These are phyloP conservation scores for Nephila pilipes DNA, from an alignment of 1,140 invertebrate genomes.

Conservation along the genomic window DNA sequence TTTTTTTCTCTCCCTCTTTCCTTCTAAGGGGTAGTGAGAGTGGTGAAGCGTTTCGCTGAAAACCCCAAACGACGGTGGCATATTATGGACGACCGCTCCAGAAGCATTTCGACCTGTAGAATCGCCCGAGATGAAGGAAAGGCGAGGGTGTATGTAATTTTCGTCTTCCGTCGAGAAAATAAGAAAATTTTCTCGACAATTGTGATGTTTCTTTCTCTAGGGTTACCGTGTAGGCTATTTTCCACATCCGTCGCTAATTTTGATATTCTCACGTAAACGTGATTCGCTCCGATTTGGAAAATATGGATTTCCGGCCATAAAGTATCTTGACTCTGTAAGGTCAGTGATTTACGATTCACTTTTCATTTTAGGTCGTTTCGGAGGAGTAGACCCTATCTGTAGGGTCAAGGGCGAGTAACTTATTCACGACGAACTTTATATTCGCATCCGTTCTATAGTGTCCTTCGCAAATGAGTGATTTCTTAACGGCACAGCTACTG, in stretches of 20 bases:
- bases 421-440: not conserved
- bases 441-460: no score
- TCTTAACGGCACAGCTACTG: no score
- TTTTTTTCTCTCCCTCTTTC: not conserved
- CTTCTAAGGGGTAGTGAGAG: not conserved
- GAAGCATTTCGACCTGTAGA: constrained; percentile 33
- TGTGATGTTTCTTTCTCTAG: constrained; percentile 42
- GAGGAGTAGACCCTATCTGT: not conserved
- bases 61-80: no score
- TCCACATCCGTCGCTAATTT: constrained; percentile 53
- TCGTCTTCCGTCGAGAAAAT: constrained; percentile 67
- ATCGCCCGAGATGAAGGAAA: not conserved
- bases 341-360: constrained; percentile 27
- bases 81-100: constrained; percentile 48
- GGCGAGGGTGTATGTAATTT: constrained; percentile 64
- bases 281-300: constrained; percentile 38
- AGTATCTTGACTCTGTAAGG: not conserved
- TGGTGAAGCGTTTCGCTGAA: not conserved
- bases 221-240: constrained; percentile 38
- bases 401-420: constrained; percentile 28
- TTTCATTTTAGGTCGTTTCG: constrained; percentile 15
- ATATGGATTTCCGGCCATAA: constrained; percentile 69
- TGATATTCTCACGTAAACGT: constrained; percentile 51
- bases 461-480: no score
- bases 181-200: constrained; percentile 64